Evolutionary conservation across 2,113 vertebrate genomes (phyloP).

Genomic region (Regulus satrapa): DNA sequence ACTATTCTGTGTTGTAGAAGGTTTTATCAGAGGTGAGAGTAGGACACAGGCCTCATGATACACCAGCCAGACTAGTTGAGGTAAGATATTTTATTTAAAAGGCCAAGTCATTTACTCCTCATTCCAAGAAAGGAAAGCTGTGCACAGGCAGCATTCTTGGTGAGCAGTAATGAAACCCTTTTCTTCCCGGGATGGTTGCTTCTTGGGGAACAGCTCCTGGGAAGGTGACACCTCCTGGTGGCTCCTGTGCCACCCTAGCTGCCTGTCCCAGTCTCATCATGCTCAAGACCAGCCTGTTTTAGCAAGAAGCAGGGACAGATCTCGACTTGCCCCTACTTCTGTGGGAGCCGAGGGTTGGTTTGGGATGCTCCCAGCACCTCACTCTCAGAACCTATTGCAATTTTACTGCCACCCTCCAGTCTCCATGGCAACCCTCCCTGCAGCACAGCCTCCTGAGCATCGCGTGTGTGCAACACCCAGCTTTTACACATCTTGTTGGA

Average conservation of each 20-base stretch:
- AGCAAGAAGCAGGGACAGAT: not conserved
- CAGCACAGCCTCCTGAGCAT: not conserved
- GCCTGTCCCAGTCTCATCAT: not conserved
- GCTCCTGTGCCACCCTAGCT: not conserved
- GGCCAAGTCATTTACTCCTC: not conserved
- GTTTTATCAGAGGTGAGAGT: not conserved
- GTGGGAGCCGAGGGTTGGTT: not conserved
- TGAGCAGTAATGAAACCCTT: not conserved
- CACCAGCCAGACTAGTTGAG: not conserved
- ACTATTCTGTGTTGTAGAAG: not conserved
- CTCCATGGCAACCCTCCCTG: constrained; percentile 52
- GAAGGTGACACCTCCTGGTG: not conserved
- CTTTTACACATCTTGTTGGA: not conserved
- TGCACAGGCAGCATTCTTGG: not conserved
- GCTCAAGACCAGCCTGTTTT: not conserved
- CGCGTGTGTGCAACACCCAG: not conserved
- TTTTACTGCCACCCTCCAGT: not conserved
- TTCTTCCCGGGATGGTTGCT: not conserved
- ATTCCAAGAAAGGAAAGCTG: not conserved
- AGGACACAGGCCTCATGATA: not conserved
- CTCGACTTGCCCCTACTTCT: not conserved
- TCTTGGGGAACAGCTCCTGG: not conserved
- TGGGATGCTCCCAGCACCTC: not conserved
- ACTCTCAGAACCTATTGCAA: not conserved
- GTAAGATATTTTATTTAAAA: not conserved